Base-by-base conservation (phyloP, 1,140 invertebrate genomes). In the Caerostris extrusa region DNA sequence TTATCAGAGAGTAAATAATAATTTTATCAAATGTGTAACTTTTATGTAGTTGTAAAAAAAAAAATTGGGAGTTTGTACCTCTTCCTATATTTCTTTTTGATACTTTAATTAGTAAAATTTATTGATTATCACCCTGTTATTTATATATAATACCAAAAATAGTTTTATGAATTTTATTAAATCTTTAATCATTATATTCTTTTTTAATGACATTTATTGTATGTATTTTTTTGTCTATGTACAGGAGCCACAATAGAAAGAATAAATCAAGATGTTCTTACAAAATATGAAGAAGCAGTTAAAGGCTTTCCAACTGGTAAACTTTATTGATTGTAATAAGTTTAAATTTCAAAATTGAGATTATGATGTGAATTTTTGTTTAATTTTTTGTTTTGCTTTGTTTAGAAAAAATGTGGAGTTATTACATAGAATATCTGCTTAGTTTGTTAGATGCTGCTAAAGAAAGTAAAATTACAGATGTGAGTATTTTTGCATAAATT, bases 381-480 rank as follows among this genome's bases (percentile, higher is more conserved):
- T 67, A 10, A 64, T 87, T 64, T 93, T 91, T 92, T 94, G 90
- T 91, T 56, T 90, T 60, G 12, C 34, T 50, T 12, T 7, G 7
- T 55, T 50, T 60, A 91, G 90, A 91, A 67, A 91, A 91, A 67
- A 91, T 91, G 90, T 91, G 90, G 90, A 19, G 67, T 60, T 77
- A 55, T 56, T 90, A 90, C 71, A 90, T 90, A 19, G 88, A 90
- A 17, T 90, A 19, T 77, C 5, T 77, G n/a, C 17, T 90, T 10
- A 71, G 14, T 60, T 57, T 90, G 57, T 17, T 90, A 55, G 34
- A 90, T 2, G 71, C 88, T 57, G 17, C 88, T 12, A 90, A 90
- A 77, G 88, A 77, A 57, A 77, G 12, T 57, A 90, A 58, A 57
- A 90, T 57, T 6, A 8, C 6, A 12, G n/a, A 19, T 19, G 88